Base-by-base conservation (phyloP, 2,113 vertebrate genomes). In the Xenopus tropicalis region DNA sequence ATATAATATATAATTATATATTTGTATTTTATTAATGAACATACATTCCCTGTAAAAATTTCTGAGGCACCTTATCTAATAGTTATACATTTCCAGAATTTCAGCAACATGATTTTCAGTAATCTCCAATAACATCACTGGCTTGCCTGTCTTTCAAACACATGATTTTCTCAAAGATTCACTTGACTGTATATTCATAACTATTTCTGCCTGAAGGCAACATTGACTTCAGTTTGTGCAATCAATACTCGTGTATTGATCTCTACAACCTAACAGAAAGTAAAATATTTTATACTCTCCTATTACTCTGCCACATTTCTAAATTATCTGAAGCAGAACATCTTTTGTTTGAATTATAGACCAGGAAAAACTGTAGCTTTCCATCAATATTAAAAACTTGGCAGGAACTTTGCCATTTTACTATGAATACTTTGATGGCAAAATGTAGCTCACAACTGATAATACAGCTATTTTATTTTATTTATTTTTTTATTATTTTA, bases 221-320 rank as follows among this genome's bases (percentile, higher is more conserved):
- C 37, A 43, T 25, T 57, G 22, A 24, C 21, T 23, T 14, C 37
- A 57, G 14, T 66, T 22, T 24, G 54, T 21, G 16, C 13, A 72
- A 57, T 57, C 62, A 52, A 72, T 65, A 64, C 64, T 29, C 12
- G 52, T 21, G 62, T 72, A 72, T 72, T 64, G 61, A 72, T 64
- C 46, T 25, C 23, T 21, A 23, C 14, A 72, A 72, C 61, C 48
- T 56, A 42, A 43, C 70, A 72, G 46, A 64, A 62, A 71, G 59
- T 37, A 25, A 54, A 72, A 72, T 48, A 72, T 64, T 56, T 56
- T 52, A 64, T 51, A 64, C 37, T 21, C 46, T 56, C 14, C 22
- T 51, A 51, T 51, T 70, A 62, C 57, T 24, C 6, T 52, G 51
- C 58, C 63, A 73, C 71, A 44, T 66, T 20, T 66, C 20, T 59